Conservation (phyloP, 1,140 invertebrate species). For the Papilio glaucus region DNA sequence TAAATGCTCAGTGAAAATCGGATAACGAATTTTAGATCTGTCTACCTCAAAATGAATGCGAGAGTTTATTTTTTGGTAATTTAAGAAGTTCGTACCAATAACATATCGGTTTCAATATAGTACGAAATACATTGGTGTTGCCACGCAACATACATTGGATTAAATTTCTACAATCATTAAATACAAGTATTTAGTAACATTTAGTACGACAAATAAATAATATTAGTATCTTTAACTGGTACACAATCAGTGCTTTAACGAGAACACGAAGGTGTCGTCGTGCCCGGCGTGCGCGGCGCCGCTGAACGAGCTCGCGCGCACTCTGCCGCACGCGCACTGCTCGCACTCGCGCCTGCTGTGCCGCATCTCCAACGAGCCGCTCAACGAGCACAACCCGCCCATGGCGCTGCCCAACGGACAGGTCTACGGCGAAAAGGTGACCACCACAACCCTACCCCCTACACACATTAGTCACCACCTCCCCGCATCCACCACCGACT, state of each 20-base stretch:
- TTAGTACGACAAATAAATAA: background rate
- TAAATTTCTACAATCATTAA: too few relatives aligned
- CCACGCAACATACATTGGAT: background rate
- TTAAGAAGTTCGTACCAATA: too few relatives aligned
- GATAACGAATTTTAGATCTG: too few relatives aligned
- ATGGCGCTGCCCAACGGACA: conserved; percentile 99
- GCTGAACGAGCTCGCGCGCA: conserved; percentile 93
- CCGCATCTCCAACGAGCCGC: conserved; percentile 93
- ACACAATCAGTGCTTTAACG: conserved; percentile 87
- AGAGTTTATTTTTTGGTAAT: background rate
- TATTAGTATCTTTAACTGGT: conserved; percentile 47
- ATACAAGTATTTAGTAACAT: too few relatives aligned
- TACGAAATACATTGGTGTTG: too few relatives aligned
- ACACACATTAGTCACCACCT: conserved; percentile 24
- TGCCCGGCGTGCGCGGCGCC: conserved; percentile 97
- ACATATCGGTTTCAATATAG: too few relatives aligned
- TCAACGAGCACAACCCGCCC: conserved; percentile 99
- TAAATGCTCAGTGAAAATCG: too few relatives aligned
- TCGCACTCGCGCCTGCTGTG: conserved; percentile 97
- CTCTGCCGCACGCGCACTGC: conserved; percentile 97
- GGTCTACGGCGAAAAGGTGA: conserved; percentile 97
- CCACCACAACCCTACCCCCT: background rate
- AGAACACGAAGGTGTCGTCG: conserved; percentile 88
- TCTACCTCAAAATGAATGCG: too few relatives aligned
- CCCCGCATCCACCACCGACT: too few relatives aligned